These are phyloP conservation scores for Gorsachius magnificus DNA, from an alignment of 2,797 vertebrate genomes.

Conservation along the genomic window DNA sequence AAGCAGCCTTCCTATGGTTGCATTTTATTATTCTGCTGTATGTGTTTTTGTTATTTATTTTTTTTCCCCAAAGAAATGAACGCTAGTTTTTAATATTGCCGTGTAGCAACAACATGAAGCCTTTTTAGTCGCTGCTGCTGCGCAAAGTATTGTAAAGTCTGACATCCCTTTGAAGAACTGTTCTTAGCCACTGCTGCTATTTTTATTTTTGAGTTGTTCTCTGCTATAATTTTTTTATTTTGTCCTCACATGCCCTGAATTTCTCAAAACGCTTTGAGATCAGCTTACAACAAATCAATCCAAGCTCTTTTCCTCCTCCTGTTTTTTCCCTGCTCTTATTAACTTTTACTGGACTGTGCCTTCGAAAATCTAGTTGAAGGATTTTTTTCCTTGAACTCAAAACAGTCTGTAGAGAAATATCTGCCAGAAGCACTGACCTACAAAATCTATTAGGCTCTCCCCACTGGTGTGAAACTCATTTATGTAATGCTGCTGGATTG, in stretches of 20 bases:
- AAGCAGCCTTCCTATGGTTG: not conserved
- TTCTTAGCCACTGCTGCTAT: conserved; percentile 50
- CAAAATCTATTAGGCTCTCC: conserved; percentile 46
- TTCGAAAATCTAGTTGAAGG: not conserved
- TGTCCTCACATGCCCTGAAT: not conserved
- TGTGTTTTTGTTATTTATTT: not conserved
- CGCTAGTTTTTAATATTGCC: not conserved
- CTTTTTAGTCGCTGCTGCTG: conserved; percentile 23
- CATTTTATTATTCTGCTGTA: not conserved
- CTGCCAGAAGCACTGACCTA: conserved; percentile 40
- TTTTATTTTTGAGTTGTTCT: conserved; percentile 56
- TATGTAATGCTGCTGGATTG: not conserved
- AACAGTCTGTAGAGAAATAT: conserved; percentile 33
- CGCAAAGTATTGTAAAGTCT: conserved; percentile 16
- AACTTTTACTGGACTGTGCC: not conserved
- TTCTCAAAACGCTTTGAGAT: conserved; percentile 23
- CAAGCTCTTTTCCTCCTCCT: not conserved
- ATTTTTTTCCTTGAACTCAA: not conserved
- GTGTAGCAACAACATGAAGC: not conserved
- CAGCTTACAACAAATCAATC: conserved; percentile 9
- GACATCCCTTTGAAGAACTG: conserved; percentile 64
- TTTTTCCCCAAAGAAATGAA: not conserved
- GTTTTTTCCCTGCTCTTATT: not conserved
- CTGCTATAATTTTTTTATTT: not conserved
- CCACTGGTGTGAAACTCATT: not conserved